Conservation (phyloP, 2,113 vertebrate species). For the Thryonomys swinderianus region DNA sequence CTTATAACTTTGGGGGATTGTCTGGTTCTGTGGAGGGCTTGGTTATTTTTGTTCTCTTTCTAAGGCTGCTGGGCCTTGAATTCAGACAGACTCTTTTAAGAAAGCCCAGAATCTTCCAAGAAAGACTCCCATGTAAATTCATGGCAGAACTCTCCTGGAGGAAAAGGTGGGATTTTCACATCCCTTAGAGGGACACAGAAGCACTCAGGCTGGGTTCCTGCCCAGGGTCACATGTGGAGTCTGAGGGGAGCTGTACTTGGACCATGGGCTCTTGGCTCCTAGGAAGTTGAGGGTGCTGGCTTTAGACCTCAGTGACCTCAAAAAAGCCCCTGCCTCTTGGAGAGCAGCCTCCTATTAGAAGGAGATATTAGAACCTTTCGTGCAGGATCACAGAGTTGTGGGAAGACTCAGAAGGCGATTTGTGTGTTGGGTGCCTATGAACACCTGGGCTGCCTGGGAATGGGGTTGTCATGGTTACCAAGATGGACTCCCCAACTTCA, state of each 20-base stretch:
- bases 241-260: background rate
- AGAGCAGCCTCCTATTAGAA: background rate
- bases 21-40: background rate
- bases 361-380: background rate
- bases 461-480: background rate
- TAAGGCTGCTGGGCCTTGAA: background rate
- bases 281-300: background rate
- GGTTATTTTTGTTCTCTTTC: slow-evolving; percentile 21
- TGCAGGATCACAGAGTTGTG: background rate
- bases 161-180: background rate
- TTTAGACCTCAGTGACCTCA: background rate
- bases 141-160: background rate
- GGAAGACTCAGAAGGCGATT: background rate
- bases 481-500: background rate
- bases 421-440: background rate
- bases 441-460: background rate
- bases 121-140: background rate
- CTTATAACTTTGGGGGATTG: background rate
- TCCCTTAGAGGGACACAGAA: background rate
- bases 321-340: background rate
- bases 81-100: background rate
- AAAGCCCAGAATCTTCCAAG: background rate
- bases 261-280: background rate
- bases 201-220: background rate
- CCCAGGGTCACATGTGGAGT: background rate